Base-by-base conservation (phyloP, 2,888 invertebrate genomes). In the Ametastegia equiseti region DNA sequence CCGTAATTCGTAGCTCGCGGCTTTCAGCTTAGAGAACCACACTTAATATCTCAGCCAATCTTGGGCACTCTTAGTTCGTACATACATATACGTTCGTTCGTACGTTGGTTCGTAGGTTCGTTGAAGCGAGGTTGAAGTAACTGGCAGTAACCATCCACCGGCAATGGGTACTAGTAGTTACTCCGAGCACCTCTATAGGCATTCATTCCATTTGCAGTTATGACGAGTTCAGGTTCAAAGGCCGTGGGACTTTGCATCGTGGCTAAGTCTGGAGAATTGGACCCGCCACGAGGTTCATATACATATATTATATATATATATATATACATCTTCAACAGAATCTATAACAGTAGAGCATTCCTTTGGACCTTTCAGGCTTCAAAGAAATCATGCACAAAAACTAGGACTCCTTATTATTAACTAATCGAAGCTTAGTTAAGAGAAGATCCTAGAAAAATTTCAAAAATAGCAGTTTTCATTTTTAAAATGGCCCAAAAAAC, bases 121-220 rank as follows among this genome's bases (percentile, higher is more conserved):
- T 82, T 82, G 83, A 83, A 81, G 83, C 82, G 81, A 77, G 77
- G 63, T 65, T 65, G 80, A 60, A 85, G 85, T 88, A 88, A 88
- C 88, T 88, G 88, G 88, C 87, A 86, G 88, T 88, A 88, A 88
- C 86, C 86, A 88, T 88, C 86, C 85, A 83, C 80, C 78, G 83
- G 86, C 88, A 85, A 87, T 87, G 88, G 89, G 87, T 85, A 88
- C 86, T 87, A 85, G 86, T 87, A 87, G 88, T 87, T 89, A 87
- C 88, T 86, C 86, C 87, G 69, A 84, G 84, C 78, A 84, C 86
- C 85, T 84, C 85, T 87, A 84, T 86, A 88, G 88, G 87, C 86
- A 90, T 89, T 90, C 90, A 90, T 90, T 89, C 89, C 89, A 90
- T 90, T 90, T 90, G 90, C 90, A 90, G 90, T 90, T 90, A 90